phyloP scores from a whole-genome alignment of 1,140 invertebrate genomes.

The Dolichoris vasculosae region DNA sequence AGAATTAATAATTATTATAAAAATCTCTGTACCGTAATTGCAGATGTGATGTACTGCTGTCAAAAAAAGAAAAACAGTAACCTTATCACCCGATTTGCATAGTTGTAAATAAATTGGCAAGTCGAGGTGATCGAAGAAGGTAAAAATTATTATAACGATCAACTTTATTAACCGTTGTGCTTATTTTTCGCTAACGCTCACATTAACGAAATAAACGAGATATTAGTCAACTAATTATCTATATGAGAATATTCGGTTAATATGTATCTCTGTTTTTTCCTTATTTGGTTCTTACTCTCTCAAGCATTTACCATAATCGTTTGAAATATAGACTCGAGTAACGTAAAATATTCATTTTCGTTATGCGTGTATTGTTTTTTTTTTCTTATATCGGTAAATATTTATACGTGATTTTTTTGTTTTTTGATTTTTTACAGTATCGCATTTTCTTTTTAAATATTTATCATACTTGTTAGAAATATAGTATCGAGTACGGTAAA shows the following conservation, averaged over 20 bases:
- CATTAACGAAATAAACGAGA: slow-evolving; percentile 43
- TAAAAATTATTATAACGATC: slow-evolving; percentile 44
- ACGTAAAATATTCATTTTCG: no score
- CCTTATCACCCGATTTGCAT: slow-evolving; percentile 34
- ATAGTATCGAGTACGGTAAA: slow-evolving; percentile 38
- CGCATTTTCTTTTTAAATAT: slow-evolving; percentile 32
- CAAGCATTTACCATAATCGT: no score
- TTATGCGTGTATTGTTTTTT: no score
- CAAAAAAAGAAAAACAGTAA: slow-evolving; percentile 42
- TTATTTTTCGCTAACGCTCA: slow-evolving; percentile 34
- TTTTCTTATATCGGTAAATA: no score
- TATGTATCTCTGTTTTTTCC: not conserved
- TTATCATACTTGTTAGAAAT: slow-evolving; percentile 32
- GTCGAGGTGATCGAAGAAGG: slow-evolving; percentile 14
- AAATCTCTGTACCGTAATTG: slow-evolving; percentile 41
- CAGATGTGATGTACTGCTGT: slow-evolving; percentile 42
- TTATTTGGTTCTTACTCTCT: slow-evolving; percentile 15
- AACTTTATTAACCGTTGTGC: slow-evolving; percentile 41
- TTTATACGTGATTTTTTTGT: not conserved
- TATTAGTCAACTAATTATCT: slow-evolving; percentile 37
- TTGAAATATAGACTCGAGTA: no score
- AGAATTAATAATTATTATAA: slow-evolving; percentile 44
- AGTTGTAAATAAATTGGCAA: slow-evolving; percentile 37
- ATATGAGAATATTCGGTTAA: slow-evolving; percentile 9
- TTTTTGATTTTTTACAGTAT: slow-evolving; percentile 37